A percentile compares a stretch with the other conserved stretches of the same genome.
Evolutionary conservation across 2,888 invertebrate genomes (phyloP).

Genomic region (Magallana nippona): DNA sequence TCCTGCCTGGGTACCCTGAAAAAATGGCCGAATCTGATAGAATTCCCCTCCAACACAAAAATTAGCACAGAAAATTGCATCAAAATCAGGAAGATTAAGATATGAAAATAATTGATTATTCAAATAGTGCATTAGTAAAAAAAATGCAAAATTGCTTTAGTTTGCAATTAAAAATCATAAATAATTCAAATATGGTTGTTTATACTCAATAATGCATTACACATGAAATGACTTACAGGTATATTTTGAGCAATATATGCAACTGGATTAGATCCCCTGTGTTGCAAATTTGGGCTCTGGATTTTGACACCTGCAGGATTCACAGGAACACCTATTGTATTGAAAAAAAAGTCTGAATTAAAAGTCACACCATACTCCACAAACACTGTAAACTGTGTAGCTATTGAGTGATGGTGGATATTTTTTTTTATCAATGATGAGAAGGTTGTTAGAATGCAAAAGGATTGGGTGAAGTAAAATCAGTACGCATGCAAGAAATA

Average conservation of each 20-base stretch:
- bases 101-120: too few relatives aligned
- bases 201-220: too few relatives aligned
- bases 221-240: background rate
- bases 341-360: background rate
- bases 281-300: constrained; percentile 12
- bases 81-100: too few relatives aligned
- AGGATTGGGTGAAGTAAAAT: background rate
- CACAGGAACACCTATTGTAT: background rate
- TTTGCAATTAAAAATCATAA: too few relatives aligned
- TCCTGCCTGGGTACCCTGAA: constrained; percentile 4
- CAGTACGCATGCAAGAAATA: background rate
- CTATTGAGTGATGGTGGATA: background rate
- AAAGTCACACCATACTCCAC: background rate
- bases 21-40: background rate
- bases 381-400: background rate
- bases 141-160: too few relatives aligned
- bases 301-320: constrained; percentile 1
- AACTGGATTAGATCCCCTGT: constrained; percentile 1
- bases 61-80: too few relatives aligned
- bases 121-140: too few relatives aligned
- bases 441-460: constrained; percentile 1
- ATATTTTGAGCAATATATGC: constrained; percentile 14
- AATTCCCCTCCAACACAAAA: too few relatives aligned
- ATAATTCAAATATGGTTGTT: too few relatives aligned
- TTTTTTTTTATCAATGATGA: background rate